Percentiles rank a stretch among this genome's conserved stretches.
These are phyloP conservation scores for Streblospio benedicti DNA, from an alignment of 1,140 invertebrate species.

Conservation along the genomic window DNA sequence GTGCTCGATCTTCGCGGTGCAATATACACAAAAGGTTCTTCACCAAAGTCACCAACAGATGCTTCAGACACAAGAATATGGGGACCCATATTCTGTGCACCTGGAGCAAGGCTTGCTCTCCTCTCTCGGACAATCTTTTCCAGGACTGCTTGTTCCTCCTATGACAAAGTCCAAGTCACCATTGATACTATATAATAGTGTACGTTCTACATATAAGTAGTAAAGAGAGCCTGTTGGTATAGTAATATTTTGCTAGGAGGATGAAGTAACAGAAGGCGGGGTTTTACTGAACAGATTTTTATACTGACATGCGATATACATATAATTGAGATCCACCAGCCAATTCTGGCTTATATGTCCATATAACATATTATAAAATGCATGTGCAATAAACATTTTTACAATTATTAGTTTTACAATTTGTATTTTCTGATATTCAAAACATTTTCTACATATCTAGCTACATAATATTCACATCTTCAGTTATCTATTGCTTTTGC, in stretches of 20 bases:
- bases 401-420: too few species aligned
- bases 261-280: not conserved
- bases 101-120: constrained; percentile 10
- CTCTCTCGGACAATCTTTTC: constrained; percentile 14
- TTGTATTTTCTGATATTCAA: too few species aligned
- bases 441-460: too few species aligned
- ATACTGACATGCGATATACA: too few species aligned
- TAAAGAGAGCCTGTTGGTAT: not conserved
- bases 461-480: too few species aligned
- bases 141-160: constrained; percentile 15
- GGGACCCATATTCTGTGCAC: not conserved
- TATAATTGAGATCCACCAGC: too few species aligned
- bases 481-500: too few species aligned
- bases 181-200: not conserved
- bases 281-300: too few species aligned
- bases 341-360: too few species aligned
- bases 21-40: not conserved
- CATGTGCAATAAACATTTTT: too few species aligned
- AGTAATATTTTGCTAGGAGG: not conserved
- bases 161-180: not conserved
- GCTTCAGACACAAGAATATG: constrained; percentile 15
- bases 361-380: too few species aligned
- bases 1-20: constrained; percentile 13
- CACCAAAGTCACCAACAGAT: constrained; percentile 3
- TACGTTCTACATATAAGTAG: not conserved